These are phyloP conservation scores for Acanthis flammea DNA, from an alignment of 2,797 vertebrate species.

Conservation along the genomic window DNA sequence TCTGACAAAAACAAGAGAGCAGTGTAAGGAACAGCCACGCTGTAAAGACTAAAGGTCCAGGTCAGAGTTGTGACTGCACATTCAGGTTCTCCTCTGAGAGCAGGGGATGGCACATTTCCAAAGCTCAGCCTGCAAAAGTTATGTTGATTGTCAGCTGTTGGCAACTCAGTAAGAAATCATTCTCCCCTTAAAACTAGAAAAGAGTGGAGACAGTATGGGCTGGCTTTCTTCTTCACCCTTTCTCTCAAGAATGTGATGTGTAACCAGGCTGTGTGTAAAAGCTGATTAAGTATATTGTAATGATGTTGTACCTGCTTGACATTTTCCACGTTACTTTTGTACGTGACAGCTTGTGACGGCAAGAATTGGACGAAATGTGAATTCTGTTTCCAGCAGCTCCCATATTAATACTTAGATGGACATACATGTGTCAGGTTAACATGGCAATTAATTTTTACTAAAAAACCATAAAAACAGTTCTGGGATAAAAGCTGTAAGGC, in stretches of 20 bases:
- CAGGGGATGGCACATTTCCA: background rate
- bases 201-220: background rate
- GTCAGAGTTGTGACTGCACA: rapidly evolving
- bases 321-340: background rate
- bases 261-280: background rate
- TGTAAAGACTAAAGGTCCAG: background rate
- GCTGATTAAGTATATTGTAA: rapidly evolving
- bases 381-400: background rate
- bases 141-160: background rate
- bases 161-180: background rate
- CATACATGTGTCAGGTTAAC: background rate
- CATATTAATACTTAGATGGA: background rate
- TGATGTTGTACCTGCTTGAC: background rate
- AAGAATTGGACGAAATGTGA: background rate
- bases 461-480: background rate
- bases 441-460: background rate
- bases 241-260: background rate
- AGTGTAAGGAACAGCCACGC: background rate
- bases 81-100: background rate
- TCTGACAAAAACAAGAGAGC: background rate
- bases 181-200: background rate
- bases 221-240: background rate
- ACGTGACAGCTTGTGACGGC: background rate
- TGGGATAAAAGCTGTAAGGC: background rate
- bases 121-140: background rate